These are phyloP conservation scores for Oscheius sp. DNA, from an alignment of 1,140 invertebrate genomes.

Conservation along the genomic window DNA sequence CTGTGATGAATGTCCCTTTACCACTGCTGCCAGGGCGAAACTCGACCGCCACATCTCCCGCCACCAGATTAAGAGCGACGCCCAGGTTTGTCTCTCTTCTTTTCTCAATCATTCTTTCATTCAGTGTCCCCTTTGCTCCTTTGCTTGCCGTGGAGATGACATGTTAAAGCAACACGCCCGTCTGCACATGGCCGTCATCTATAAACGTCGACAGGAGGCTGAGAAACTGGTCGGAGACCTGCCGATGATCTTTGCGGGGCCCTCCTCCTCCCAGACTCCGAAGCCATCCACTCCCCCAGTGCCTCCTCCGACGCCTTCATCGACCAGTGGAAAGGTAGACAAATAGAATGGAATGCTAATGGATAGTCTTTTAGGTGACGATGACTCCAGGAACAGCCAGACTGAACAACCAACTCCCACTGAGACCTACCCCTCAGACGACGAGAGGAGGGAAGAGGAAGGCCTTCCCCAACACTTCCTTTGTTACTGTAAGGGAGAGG, in stretches of 20 bases:
- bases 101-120: neutral
- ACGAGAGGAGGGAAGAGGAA: neutral
- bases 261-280: neutral
- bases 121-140: constrained; percentile 9
- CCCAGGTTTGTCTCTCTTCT: neutral
- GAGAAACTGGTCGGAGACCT: neutral
- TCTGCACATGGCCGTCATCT: constrained; percentile 2
- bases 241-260: neutral
- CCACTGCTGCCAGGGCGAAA: neutral
- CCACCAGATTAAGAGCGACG: neutral
- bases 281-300: too few species aligned
- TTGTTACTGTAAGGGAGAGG: neutral
- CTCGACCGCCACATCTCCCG: neutral
- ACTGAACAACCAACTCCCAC: neutral
- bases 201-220: neutral
- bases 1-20: constrained; percentile 10
- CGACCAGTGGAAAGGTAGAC: neutral
- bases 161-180: neutral
- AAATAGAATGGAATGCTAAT: too few species aligned
- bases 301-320: too few species aligned
- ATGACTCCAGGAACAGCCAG: neutral
- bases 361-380: too few species aligned
- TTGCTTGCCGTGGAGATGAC: constrained; percentile 5
- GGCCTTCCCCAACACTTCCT: neutral
- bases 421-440: neutral